Percentiles rank a stretch among this genome's conserved stretches.
phyloP scores from a whole-genome alignment of 2,888 invertebrate species.

The Hirtodrosophila confusa region DNA sequence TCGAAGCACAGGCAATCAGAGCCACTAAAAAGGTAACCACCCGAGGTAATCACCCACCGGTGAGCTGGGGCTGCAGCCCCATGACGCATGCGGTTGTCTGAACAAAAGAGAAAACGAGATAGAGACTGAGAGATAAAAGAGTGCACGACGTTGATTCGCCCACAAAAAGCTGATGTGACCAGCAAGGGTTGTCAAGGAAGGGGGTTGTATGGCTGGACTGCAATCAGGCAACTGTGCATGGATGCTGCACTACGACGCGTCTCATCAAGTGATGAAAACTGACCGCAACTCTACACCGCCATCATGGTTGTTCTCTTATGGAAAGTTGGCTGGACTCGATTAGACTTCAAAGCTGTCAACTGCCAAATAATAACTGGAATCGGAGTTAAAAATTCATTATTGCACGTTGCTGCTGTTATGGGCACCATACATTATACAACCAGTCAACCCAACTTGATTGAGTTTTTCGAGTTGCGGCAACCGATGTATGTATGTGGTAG shows the following conservation, averaged over 20 bases:
- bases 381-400: constrained; percentile 41
- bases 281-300: constrained; percentile 36
- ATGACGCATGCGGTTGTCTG: constrained; percentile 2
- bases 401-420: constrained; percentile 21
- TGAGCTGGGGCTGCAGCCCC: neutral
- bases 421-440: no score
- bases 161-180: constrained; percentile 32
- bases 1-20: constrained; percentile 35
- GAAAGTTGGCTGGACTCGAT: constrained; percentile 41
- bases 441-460: no score
- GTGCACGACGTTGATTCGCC: constrained; percentile 61
- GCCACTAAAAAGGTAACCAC: constrained; percentile 31
- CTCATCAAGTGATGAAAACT: no score
- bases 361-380: constrained; percentile 3
- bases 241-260: constrained; percentile 1
- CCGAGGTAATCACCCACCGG: constrained; percentile 64
- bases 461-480: no score
- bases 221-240: constrained; percentile 26
- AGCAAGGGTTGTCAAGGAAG: neutral
- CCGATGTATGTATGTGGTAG: no score
- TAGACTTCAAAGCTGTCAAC: constrained; percentile 9
- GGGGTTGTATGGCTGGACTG: constrained; percentile 2
- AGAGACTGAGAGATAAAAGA: constrained; percentile 19
- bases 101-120: constrained; percentile 8
- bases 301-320: constrained; percentile 11